Evolutionary conservation across 2,113 vertebrate genomes (phyloP).

Genomic region (Sapayoa aenigma): DNA sequence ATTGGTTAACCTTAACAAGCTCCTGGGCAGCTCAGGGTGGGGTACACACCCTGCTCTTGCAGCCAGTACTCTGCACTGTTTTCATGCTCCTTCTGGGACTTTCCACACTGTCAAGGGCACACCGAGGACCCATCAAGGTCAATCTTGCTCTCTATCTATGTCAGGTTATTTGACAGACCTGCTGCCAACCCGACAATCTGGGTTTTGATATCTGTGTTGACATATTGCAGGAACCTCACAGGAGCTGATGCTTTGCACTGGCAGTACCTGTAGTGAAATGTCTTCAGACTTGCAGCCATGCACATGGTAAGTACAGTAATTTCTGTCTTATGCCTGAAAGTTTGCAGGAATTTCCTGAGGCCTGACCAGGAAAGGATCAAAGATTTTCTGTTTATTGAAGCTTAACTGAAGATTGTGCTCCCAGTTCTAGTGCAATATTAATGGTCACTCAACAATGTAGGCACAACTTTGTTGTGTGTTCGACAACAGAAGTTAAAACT

Average conservation of each 20-base stretch:
- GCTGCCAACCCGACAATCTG: too few relatives aligned
- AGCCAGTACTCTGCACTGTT: too few relatives aligned
- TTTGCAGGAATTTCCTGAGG: not conserved
- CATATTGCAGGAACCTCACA: not conserved
- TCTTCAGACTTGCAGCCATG: not conserved
- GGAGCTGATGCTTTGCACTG: not conserved
- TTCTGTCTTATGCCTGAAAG: not conserved
- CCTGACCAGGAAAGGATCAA: not conserved
- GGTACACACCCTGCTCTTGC: too few relatives aligned
- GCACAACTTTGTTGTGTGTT: not conserved
- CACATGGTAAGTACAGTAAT: not conserved
- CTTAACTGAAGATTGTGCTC: not conserved
- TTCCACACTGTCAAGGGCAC: too few relatives aligned
- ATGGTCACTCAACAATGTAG: not conserved
- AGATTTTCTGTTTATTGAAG: not conserved
- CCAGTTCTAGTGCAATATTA: not conserved
- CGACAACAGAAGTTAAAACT: not conserved
- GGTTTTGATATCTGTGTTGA: not conserved
- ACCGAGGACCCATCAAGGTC: too few relatives aligned
- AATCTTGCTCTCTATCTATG: too few relatives aligned
- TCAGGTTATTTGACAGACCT: too few relatives aligned
- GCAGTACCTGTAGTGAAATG: rapidly evolving
- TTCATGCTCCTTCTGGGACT: too few relatives aligned
- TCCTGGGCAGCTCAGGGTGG: too few relatives aligned
- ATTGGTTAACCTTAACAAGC: too few relatives aligned